Percentiles rank a stretch among this genome's conserved stretches.
Conservation (phyloP, 1,140 invertebrate genomes). For the Coptotermes formosanus region DNA sequence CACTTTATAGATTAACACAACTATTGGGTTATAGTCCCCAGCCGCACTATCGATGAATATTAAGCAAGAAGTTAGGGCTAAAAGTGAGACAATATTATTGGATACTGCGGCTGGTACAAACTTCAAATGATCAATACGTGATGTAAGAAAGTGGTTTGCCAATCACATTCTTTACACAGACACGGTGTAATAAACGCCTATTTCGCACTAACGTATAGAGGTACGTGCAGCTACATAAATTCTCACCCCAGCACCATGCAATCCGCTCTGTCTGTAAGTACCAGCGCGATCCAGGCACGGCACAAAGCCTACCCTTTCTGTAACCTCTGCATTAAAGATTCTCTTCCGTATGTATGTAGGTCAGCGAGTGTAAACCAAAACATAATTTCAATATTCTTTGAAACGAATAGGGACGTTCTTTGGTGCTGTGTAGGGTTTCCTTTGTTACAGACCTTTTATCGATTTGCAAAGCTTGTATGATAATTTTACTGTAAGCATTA, state of each 20-base stretch:
- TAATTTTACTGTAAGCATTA: background rate
- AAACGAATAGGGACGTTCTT: too few relatives aligned
- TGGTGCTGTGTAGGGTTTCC: too few relatives aligned
- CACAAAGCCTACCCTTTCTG: background rate
- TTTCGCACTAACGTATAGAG: background rate
- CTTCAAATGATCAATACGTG: background rate
- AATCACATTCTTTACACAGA: background rate
- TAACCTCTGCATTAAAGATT: background rate
- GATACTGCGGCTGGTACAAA: background rate
- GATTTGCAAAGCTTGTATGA: too few relatives aligned
- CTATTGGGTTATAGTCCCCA: background rate
- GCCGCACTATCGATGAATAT: background rate
- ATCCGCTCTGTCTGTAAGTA: background rate
- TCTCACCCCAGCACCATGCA: background rate
- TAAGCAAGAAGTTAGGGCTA: background rate
- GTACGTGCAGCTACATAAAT: background rate
- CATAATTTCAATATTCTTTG: background rate
- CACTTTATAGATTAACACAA: background rate
- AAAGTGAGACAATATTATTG: background rate
- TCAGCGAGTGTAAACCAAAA: background rate
- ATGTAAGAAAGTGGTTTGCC: background rate
- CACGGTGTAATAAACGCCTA: background rate
- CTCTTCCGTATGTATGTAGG: too few relatives aligned
- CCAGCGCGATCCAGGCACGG: background rate
- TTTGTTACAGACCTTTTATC: too few relatives aligned